These are phyloP conservation scores for Pseudachorutes palmiensis DNA, from an alignment of 1,140 invertebrate genomes.

Conservation along the genomic window DNA sequence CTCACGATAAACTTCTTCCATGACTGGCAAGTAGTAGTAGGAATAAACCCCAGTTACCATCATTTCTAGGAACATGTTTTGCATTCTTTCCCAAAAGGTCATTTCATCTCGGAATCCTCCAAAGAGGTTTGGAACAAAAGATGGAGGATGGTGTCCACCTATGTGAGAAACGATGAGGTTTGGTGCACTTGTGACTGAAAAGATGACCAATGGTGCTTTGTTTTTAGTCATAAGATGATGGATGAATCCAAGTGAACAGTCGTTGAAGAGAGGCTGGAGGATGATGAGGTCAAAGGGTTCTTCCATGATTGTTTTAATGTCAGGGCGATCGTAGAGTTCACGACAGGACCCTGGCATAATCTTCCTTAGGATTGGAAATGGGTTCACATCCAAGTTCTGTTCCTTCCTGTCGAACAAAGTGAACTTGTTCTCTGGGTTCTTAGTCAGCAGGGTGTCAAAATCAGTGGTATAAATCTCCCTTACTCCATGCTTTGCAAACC, in stretches of 20 bases:
- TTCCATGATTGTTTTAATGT: constrained; percentile 6
- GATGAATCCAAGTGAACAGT: constrained; percentile 28
- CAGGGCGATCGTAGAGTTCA: constrained; percentile 8
- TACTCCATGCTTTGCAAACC: constrained; percentile 12
- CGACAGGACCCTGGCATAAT: constrained; percentile 2
- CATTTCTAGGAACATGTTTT: not conserved
- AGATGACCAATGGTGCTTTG: constrained; percentile 1
- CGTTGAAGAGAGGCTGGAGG: constrained; percentile 18
- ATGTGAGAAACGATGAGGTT: constrained; percentile 4
- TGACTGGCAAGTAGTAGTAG: constrained; percentile 20
- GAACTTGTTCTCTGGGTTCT: not conserved
- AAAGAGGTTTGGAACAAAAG: constrained; percentile 21
- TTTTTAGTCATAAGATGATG: constrained; percentile 20
- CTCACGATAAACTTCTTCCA: constrained; percentile 29
- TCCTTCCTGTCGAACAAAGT: constrained; percentile 19
- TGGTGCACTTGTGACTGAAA: constrained; percentile 9
- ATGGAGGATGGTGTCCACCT: constrained; percentile 15
- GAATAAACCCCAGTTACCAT: constrained; percentile 34
- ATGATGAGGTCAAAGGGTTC: constrained; percentile 25
- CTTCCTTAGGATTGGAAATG: not conserved
- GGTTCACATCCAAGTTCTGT: not conserved
- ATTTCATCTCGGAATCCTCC: constrained; percentile 15
- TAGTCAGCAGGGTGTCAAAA: not conserved
- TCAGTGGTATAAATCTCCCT: constrained; percentile 10
- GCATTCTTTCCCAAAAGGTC: constrained; percentile 18